These are phyloP conservation scores for Choristoneura rosaceana DNA, from an alignment of 2,888 invertebrate species.

Conservation along the genomic window DNA sequence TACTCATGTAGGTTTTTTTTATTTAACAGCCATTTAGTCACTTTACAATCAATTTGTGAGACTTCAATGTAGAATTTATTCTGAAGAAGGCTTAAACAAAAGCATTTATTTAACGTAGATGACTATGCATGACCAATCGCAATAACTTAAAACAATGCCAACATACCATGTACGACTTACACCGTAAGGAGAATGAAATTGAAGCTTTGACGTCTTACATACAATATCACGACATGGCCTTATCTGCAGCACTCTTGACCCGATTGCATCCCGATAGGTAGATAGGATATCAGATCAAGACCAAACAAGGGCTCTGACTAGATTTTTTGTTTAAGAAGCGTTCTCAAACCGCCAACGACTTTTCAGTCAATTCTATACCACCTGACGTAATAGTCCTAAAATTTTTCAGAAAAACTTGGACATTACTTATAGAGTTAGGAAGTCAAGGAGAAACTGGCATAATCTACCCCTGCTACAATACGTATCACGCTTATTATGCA, in stretches of 20 bases:
- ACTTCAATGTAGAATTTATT: background rate
- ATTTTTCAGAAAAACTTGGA: no score
- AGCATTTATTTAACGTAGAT: background rate
- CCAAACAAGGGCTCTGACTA: background rate
- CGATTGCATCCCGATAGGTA: slow-evolving; percentile 54
- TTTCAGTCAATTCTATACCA: no score
- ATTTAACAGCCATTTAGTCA: no score
- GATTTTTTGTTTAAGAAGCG: background rate
- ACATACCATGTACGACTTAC: slow-evolving; percentile 20
- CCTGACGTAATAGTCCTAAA: no score
- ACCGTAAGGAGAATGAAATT: slow-evolving; percentile 60
- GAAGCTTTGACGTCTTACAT: slow-evolving; percentile 66
- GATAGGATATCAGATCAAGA: slow-evolving; percentile 24
- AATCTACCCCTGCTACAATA: no score
- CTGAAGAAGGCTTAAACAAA: background rate
- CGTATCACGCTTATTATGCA: no score
- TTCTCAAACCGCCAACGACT: no score
- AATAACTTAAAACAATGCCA: slow-evolving; percentile 33
- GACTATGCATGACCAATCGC: background rate
- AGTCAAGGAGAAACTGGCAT: no score
- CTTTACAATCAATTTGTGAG: no score
- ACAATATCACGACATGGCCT: slow-evolving; percentile 67
- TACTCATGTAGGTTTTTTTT: no score
- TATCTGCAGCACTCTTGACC: slow-evolving; percentile 66
- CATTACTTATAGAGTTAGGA: no score